phyloP scores from a whole-genome alignment of 2,113 vertebrate genomes.

The Urocitellus parryii region DNA sequence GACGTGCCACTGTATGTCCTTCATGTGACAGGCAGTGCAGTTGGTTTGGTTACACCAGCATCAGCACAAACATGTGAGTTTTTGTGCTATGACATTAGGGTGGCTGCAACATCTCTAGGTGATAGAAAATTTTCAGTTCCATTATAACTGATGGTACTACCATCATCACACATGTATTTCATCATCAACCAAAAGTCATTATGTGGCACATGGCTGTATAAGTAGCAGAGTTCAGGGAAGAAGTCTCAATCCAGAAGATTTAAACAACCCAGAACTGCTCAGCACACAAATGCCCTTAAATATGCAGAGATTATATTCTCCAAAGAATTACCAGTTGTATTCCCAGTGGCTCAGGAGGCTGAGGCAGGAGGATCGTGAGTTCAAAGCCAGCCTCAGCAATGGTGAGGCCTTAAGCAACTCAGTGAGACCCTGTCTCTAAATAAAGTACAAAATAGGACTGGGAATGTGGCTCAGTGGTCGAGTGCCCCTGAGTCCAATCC shows the following conservation, averaged over 20 bases:
- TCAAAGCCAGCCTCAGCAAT: too few relatives aligned
- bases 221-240: not conserved
- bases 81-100: not conserved
- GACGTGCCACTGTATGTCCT: too few relatives aligned
- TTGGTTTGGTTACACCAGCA: not conserved
- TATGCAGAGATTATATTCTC: not conserved
- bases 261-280: not conserved
- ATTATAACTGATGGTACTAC: not conserved
- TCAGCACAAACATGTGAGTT: not conserved
- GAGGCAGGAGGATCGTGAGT: too few relatives aligned
- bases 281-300: not conserved
- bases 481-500: too few relatives aligned
- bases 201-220: not conserved
- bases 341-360: too few relatives aligned
- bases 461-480: too few relatives aligned
- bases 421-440: too few relatives aligned
- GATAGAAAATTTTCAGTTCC: not conserved
- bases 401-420: too few relatives aligned
- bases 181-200: not conserved
- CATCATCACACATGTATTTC: too few relatives aligned
- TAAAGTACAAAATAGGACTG: too few relatives aligned
- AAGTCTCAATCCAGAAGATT: not conserved
- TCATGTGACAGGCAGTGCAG: not conserved
- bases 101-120: not conserved
- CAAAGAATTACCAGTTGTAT: not conserved